These are phyloP conservation scores for Ornithorhynchus anatinus DNA, from an alignment of 2,113 vertebrate species.

Conservation along the genomic window DNA sequence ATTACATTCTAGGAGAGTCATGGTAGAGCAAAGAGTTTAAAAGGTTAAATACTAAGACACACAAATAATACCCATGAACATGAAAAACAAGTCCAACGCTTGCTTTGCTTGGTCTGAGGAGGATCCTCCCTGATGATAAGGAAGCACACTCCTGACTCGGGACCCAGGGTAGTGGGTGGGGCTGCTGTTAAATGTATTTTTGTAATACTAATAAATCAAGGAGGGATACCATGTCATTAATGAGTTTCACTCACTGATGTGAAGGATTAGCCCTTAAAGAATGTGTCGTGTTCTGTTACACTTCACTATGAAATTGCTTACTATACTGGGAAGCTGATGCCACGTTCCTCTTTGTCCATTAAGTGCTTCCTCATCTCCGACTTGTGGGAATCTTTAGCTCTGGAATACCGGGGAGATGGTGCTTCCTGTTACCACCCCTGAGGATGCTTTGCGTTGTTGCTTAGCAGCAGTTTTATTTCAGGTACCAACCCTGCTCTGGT, in stretches of 20 bases:
- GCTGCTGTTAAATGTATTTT: neutral
- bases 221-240: neutral
- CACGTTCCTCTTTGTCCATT: neutral
- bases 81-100: neutral
- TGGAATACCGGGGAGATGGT: neutral
- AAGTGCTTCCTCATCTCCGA: neutral
- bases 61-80: neutral
- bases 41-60: too few species aligned
- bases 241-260: neutral
- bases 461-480: slow-evolving; percentile 39
- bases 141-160: slow-evolving; percentile 8
- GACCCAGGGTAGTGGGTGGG: neutral
- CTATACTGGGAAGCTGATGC: neutral
- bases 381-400: neutral
- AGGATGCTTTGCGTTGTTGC: slow-evolving; percentile 30
- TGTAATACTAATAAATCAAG: neutral
- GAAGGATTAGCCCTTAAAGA: neutral
- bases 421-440: neutral
- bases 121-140: neutral
- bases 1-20: too few species aligned
- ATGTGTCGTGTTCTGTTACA: neutral
- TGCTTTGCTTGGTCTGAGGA: slow-evolving; percentile 4
- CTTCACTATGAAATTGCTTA: neutral
- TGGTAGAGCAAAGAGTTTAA: too few species aligned
- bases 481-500: neutral